Base-by-base conservation (phyloP, 2,797 vertebrate species). In the Anguilla megastoma region DNA sequence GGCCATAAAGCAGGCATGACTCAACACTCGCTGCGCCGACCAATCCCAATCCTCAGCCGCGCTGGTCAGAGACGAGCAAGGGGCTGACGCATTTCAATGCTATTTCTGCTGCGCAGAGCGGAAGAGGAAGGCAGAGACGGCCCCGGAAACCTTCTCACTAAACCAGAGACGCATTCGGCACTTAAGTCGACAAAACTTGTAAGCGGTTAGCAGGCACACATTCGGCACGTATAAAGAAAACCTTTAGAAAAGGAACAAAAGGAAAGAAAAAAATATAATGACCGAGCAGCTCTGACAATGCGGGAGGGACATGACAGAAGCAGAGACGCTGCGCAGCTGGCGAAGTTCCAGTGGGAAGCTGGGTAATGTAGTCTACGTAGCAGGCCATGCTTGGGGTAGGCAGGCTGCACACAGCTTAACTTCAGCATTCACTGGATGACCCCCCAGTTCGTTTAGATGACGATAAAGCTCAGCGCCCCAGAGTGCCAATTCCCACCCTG, bases 341-440 rank as follows among this genome's bases (percentile, higher is more conserved):
- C 90, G 89, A 91, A 92, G 93, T 90, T 91, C 90, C 89, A 89
- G 89, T 89, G 89, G 94, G 82, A 93, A 91, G 95, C 90, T 96
- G 95, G 94, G 93, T 76, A 89, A 93, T 91, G 94, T 86, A 94
- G 94, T 95, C 90, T 63, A 91, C 87, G 89, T 85, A 90, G 90
- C 89, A 92, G 91, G 93, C 90, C 90, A 93, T 93, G 93, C 90
- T 33, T 33, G 85, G 48, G 86, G 89, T 86, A 56, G 88, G 50
- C 54, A 63, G 84, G 7, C 84, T 86, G 84, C 71, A 87, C 54
- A 84, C 88, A 88, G 89, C 84, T 58, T 87, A 90, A 92, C 91
- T 90, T 92, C 88, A 91, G 90, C 92, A 91, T 91, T 93, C 84
- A 87, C 91, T 76, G 87, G 82, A 91, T 89, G 90, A 91, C 86